A percentile compares a stretch with the other conserved stretches of the same genome.
Conservation (phyloP, 2,113 vertebrate genomes). For the Sula dactylatra region DNA sequence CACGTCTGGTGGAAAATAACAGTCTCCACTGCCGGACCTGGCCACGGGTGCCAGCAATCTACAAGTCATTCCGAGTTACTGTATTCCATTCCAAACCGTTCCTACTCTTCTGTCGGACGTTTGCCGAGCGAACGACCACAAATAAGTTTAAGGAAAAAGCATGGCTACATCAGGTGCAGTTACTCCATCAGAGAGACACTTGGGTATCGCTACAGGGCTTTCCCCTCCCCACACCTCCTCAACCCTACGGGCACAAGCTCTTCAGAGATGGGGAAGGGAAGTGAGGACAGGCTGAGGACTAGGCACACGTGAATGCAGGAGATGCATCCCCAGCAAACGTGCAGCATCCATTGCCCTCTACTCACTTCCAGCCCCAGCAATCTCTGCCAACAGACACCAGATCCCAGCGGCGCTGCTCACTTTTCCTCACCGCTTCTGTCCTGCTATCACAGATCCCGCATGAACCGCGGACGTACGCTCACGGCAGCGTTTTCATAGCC, state of each 20-base stretch:
- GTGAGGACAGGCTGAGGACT: neutral
- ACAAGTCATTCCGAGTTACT: neutral
- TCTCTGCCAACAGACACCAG: neutral
- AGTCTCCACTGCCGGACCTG: neutral
- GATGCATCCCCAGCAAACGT: neutral
- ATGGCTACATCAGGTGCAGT: neutral
- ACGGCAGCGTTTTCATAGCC: neutral
- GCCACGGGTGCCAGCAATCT: neutral
- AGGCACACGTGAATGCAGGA: neutral
- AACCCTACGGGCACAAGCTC: neutral
- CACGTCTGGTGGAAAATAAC: neutral
- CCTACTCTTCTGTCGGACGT: neutral
- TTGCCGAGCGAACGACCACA: neutral
- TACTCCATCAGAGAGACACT: neutral
- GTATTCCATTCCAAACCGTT: neutral
- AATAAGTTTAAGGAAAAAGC: neutral
- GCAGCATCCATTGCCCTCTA: neutral
- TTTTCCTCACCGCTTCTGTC: neutral
- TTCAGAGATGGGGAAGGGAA: neutral
- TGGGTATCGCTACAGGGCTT: neutral
- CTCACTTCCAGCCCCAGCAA: neutral
- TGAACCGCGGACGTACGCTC: fast-evolving
- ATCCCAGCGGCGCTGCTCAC: neutral
- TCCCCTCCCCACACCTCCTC: neutral
- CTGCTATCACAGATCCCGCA: neutral